Evolutionary conservation across 92 coral and sea anemone genomes (phyloP), one percentile per base, ranked within the genome.

Genomic region (Ricordea florida): DNA sequence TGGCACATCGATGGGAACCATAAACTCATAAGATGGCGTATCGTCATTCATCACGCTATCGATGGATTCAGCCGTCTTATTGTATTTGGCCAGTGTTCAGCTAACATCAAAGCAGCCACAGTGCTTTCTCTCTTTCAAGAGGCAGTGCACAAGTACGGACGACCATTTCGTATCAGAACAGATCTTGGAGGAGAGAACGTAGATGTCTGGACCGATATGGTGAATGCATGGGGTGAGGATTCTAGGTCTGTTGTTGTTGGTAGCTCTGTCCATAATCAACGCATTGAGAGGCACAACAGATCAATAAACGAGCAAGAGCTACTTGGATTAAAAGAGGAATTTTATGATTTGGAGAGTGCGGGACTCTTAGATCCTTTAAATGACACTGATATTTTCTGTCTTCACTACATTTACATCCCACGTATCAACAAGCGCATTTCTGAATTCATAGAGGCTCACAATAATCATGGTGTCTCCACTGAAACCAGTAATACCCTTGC

Each of bases 181-280:
- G 89, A 84, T 43, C 89, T 76, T 60, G 90, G 85, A 23, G 90
- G 89, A 24, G 89, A 83, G 49, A 83, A 83, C 16, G 82, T 66
- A 4, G 68, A 28, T 5, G 74, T 75, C 6, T 66, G 83, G 89
- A 33, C 32, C 3, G 43, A 66, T 45, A 76, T 83, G 89, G 67
- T n/a, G 3, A 1, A 10, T 21, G 65, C 38, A 32, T 62, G 76
- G 61, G 89, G 89, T 29, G 84, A 83, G 6, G 84, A 76, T 15
- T 51, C 67, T 22, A 44, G 53, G 18, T 11, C 72, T 3, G 83
- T 74, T 15, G 46, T 75, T 26, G 89, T 71, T 14, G 89, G 88
- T 13, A 76, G 79, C 36, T 84, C 84, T 28, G 82, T 84, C 28
- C 89, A 76, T 32, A 84, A 84, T 49, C 90, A 85, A 55, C 69